Base-by-base conservation (phyloP, 2,888 invertebrate species). In the Drosophila ustulata region DNA sequence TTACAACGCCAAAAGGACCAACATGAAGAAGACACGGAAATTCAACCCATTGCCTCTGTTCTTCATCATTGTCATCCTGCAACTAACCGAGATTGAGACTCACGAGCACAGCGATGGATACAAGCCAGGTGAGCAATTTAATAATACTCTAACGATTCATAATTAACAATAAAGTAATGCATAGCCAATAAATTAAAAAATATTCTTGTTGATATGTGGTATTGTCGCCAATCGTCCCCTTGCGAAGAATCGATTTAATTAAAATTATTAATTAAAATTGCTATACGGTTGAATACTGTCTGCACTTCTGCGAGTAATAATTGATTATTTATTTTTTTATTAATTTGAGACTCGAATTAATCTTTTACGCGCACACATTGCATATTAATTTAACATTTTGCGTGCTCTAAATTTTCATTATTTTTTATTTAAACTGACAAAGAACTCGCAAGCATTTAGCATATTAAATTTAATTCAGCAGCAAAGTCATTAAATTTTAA, bases 81-180 rank as follows among this genome's bases (percentile, higher is more conserved):
- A 52, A 11, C 43, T 73, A n/a, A 37, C 34, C 28, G 37, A 25
- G 59, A 90, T 87, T 73, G 84, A 88, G 61, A 80, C 90, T 45
- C 92, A 92, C 63, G 92, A 92, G 73, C 92, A 92, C 66, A 88
- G 89, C 65, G 92, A 92, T 80, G 92, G 92, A 69, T 92, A 92
- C 57, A 92, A 92, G 67, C 92, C 92, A 85, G 92, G 92, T 92
- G 66, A 90, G 90, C 58, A 6, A 23, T 28, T n/a, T 37, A 8
- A 4, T 13, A 25, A 28, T 18, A 26, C 9, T 25, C 28, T 46
- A 39, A 23, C 18, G 18, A 18, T 1, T 18, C 18, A 1, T 18
- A 1, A 18, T 18, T 18, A 18, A 18, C 18, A 18, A 18, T 18
- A 18, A 18, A 18, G 18, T 18, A 18, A 18, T 18, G 18, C 18